Evolutionary conservation across 92 coral and sea anemone genomes (phyloP).

Genomic region (Epizoanthus ramosus): DNA sequence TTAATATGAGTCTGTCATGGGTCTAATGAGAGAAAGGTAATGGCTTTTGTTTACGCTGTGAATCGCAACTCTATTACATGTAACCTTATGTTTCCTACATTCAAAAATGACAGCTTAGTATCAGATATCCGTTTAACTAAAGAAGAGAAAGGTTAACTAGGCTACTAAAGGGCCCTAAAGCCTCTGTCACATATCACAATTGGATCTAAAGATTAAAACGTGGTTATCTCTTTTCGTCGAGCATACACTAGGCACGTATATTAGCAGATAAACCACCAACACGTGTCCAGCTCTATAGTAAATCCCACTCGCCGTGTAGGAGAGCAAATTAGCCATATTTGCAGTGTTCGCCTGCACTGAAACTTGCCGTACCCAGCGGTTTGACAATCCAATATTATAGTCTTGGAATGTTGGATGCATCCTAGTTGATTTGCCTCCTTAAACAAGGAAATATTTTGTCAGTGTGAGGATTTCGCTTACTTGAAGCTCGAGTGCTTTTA

Average conservation of each 20-base stretch:
- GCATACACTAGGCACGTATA: constrained; percentile 5
- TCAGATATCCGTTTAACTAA: background rate
- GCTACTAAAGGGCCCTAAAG: background rate
- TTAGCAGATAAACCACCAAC: background rate
- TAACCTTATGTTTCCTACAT: background rate
- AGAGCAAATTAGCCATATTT: too few species aligned
- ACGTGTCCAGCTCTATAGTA: background rate
- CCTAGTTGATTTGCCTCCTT: too few species aligned
- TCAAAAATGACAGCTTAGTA: background rate
- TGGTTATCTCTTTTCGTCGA: constrained; percentile 19
- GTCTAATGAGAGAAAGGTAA: background rate
- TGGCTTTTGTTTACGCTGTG: background rate
- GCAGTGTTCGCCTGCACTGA: too few species aligned
- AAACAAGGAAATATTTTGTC: background rate
- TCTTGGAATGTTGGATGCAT: too few species aligned
- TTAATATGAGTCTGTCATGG: background rate
- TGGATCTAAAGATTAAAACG: constrained; percentile 15
- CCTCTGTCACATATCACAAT: background rate
- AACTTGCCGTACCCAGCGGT: too few species aligned
- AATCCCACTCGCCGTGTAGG: too few species aligned
- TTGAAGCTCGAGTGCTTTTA: background rate
- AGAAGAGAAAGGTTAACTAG: background rate
- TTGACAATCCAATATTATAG: too few species aligned
- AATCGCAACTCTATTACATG: background rate
- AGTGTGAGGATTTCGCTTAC: background rate